Evolutionary conservation across 2,888 invertebrate genomes (phyloP).

Genomic region (Anagyrus pseudococci): DNA sequence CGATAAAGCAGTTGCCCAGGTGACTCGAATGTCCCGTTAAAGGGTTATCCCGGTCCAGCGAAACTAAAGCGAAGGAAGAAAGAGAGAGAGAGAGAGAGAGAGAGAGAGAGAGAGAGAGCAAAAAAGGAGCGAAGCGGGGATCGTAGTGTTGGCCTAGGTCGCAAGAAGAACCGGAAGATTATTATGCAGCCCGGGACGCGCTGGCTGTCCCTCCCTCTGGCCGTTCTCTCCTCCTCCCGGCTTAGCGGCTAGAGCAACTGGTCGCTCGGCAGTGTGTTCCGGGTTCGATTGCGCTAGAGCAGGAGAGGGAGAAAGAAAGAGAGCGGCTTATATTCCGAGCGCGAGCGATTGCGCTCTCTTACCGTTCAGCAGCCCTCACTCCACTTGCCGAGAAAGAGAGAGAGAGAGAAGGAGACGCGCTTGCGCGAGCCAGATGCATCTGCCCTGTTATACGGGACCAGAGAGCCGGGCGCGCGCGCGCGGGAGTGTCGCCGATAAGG

Average conservation of each 20-base stretch:
- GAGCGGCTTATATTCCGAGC: too few relatives aligned
- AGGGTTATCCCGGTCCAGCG: background rate
- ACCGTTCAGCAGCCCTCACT: too few relatives aligned
- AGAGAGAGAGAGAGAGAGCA: too few relatives aligned
- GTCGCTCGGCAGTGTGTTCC: conserved; percentile 40
- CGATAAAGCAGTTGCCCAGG: background rate
- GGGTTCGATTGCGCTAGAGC: conserved; percentile 45
- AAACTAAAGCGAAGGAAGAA: background rate
- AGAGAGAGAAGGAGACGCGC: background rate
- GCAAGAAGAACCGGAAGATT: conserved; percentile 40
- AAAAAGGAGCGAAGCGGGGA: background rate
- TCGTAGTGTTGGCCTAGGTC: conserved; percentile 14
- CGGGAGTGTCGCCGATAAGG: too few relatives aligned
- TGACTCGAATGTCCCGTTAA: conserved; percentile 22
- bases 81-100: too few relatives aligned
- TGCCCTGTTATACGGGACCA: background rate
- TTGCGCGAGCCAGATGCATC: background rate
- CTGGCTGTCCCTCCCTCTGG: conserved; percentile 7
- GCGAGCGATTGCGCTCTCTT: too few relatives aligned
- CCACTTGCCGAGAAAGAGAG: background rate
- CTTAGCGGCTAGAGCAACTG: background rate
- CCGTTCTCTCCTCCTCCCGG: conserved; percentile 2
- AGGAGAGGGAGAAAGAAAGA: too few relatives aligned
- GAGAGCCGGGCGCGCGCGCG: too few relatives aligned
- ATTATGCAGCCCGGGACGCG: conserved; percentile 45